Evolutionary conservation across 2,797 vertebrate genomes (phyloP).

Genomic region (Chromobotia macracanthus): DNA sequence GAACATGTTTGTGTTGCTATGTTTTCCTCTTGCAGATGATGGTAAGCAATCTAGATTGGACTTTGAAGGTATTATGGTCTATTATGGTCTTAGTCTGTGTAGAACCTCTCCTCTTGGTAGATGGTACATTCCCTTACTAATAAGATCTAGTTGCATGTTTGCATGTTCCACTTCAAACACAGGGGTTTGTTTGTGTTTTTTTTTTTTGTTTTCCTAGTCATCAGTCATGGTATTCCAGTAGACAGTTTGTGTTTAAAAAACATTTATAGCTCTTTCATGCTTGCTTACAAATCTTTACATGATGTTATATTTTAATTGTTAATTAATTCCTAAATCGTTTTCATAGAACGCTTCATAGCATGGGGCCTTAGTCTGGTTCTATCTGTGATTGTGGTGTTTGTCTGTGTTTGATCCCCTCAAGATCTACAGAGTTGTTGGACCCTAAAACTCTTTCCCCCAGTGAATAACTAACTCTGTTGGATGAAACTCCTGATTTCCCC

Average conservation of each 20-base stretch:
- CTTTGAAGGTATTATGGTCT: conserved; percentile 80
- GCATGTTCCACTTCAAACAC: conserved; percentile 73
- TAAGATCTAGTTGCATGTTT: conserved; percentile 75
- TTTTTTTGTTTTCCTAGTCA: not conserved
- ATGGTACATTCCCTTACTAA: conserved; percentile 71
- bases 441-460: conserved; percentile 55
- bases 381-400: conserved; percentile 14
- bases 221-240: not conserved
- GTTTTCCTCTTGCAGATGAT: conserved; percentile 80
- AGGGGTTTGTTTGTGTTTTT: conserved; percentile 33
- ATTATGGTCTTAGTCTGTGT: conserved; percentile 48
- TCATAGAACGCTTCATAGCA: not conserved
- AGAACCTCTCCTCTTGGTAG: conserved; percentile 59
- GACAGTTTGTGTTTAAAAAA: not conserved
- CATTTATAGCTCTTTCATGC: not conserved
- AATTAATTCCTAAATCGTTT: not conserved
- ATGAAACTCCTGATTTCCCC: conserved; percentile 61
- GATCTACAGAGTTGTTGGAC: conserved; percentile 52
- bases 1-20: conserved; percentile 73
- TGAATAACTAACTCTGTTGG: conserved; percentile 53
- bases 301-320: not conserved
- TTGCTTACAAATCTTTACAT: not conserved
- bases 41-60: conserved; percentile 80
- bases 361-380: not conserved
- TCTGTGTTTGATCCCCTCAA: conserved; percentile 36